Evolutionary conservation across 2,113 vertebrate genomes (phyloP).

Genomic region (Oryzias melastigma): DNA sequence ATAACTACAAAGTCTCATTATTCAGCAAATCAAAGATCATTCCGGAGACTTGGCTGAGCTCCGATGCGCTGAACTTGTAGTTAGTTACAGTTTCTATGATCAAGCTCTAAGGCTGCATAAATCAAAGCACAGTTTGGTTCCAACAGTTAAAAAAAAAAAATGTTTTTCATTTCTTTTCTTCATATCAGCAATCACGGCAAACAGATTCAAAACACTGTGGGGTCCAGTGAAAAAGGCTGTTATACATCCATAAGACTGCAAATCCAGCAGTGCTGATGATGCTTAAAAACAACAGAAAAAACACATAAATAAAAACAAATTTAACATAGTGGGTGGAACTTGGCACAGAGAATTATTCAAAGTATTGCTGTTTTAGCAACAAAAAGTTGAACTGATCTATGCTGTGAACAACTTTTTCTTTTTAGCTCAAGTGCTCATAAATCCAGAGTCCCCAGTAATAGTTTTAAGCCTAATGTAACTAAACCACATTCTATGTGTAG

Average conservation of each 20-base stretch:
- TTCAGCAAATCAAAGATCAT: background rate
- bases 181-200: conserved; percentile 16
- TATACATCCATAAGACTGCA: background rate
- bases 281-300: too few species aligned
- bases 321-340: too few species aligned
- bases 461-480: conserved; percentile 23
- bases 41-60: background rate
- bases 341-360: too few species aligned
- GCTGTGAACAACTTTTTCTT: too few species aligned
- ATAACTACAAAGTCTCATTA: background rate
- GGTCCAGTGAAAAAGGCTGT: conserved; percentile 7
- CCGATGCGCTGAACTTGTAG: conserved; percentile 3
- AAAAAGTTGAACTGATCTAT: too few species aligned
- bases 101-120: conserved; percentile 2
- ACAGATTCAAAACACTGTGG: conserved; percentile 7
- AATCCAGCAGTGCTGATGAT: too few species aligned
- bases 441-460: background rate
- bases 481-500: conserved; percentile 35
- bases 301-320: too few species aligned
- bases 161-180: conserved; percentile 3
- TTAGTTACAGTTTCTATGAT: conserved; percentile 11
- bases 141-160: conserved; percentile 5
- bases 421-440: too few species aligned
- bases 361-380: too few species aligned
- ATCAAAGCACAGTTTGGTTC: conserved; percentile 19